Evolutionary conservation across 2,113 vertebrate species (phyloP).

Genomic region (Ailurus styani): DNA sequence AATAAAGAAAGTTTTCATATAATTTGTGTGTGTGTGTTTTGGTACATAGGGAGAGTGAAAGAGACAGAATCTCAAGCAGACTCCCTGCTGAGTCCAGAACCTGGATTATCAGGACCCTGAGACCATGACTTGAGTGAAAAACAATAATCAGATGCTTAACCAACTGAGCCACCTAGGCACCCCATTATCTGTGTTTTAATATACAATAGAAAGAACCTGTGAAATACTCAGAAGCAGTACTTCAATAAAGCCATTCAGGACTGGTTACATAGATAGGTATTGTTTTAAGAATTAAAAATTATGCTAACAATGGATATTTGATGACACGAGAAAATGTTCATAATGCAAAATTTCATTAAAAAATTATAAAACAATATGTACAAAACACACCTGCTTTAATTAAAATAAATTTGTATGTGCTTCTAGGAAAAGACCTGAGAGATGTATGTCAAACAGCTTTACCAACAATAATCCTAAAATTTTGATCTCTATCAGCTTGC

Average conservation of each 20-base stretch:
- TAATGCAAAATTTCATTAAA: background rate
- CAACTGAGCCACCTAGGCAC: background rate
- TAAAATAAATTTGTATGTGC: background rate
- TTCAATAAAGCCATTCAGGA: background rate
- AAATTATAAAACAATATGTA: background rate
- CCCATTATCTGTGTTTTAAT: background rate
- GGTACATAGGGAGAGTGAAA: background rate
- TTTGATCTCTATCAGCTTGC: background rate
- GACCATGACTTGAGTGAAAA: background rate
- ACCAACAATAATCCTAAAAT: background rate
- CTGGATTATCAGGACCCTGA: background rate
- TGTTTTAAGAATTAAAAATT: background rate
- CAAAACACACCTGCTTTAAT: background rate
- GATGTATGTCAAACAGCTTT: background rate
- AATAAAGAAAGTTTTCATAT: background rate
- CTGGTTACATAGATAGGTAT: background rate
- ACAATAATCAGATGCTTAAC: background rate
- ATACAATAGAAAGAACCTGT: background rate
- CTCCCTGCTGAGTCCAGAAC: background rate
- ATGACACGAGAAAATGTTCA: background rate
- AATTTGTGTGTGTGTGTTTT: background rate
- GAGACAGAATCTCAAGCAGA: background rate
- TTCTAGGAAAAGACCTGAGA: background rate
- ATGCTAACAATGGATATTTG: background rate
- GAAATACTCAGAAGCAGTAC: background rate